These are phyloP conservation scores for Blastobasis adustella DNA, from an alignment of 2,888 invertebrate genomes.

Conservation along the genomic window DNA sequence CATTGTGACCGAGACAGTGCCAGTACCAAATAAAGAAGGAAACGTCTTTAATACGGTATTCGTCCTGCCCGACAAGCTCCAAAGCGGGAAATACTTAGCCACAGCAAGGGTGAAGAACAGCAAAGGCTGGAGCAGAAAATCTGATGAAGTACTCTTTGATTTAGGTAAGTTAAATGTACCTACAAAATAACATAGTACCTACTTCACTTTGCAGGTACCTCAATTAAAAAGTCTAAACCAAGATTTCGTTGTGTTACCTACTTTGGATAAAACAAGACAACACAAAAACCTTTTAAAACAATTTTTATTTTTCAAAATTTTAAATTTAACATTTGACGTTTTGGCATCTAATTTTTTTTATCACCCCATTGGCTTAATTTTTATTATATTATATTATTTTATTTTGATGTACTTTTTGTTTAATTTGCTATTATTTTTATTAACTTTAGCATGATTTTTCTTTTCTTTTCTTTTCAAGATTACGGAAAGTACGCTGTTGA, in stretches of 20 bases:
- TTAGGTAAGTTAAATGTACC: conserved; percentile 39
- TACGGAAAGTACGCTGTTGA: too few species aligned
- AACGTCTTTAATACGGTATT: conserved; percentile 12
- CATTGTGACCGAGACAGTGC: conserved; percentile 18
- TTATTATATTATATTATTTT: conserved; percentile 6
- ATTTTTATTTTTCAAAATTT: not conserved
- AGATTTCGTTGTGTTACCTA: too few species aligned
- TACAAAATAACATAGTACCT: too few species aligned
- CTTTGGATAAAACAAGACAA: too few species aligned
- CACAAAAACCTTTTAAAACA: not conserved
- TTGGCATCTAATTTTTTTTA: not conserved
- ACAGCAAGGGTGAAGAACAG: conserved; percentile 45
- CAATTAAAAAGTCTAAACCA: too few species aligned
- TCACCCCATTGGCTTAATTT: not conserved
- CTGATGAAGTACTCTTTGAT: conserved; percentile 29
- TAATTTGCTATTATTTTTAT: conserved; percentile 11
- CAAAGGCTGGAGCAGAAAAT: conserved; percentile 42
- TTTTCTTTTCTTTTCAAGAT: conserved; percentile 10
- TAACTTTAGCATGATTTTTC: conserved; percentile 3
- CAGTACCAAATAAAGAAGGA: conserved; percentile 23
- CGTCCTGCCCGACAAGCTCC: conserved; percentile 28
- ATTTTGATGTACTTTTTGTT: conserved; percentile 4
- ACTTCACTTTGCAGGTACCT: too few species aligned
- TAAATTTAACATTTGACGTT: not conserved
- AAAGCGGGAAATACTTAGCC: conserved; percentile 43